Conservation (phyloP, 2,797 vertebrate species). For the Malacoraja senta region DNA sequence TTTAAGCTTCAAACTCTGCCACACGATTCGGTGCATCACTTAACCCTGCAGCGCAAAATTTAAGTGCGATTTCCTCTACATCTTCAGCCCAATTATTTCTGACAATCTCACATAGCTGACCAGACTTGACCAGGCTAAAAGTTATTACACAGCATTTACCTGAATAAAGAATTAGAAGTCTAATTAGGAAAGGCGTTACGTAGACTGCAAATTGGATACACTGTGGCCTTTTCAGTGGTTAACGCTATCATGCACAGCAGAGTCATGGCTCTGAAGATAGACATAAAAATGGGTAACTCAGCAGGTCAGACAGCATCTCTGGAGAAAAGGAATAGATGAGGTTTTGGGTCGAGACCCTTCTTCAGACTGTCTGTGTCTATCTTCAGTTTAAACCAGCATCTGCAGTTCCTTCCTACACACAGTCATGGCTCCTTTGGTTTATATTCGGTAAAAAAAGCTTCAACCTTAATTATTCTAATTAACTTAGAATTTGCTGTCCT, state of each 20-base stretch:
- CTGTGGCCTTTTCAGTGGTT: background rate
- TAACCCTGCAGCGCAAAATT: background rate
- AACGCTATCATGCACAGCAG: background rate
- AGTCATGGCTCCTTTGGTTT: no score
- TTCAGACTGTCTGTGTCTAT: no score
- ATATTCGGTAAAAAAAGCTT: no score
- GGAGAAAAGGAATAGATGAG: no score
- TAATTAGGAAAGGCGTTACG: background rate
- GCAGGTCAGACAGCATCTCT: no score
- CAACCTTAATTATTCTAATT: background rate
- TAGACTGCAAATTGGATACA: background rate
- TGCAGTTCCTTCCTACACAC: no score
- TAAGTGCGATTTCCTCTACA: background rate
- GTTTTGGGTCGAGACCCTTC: no score
- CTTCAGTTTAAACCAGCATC: no score
- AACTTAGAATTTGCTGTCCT: background rate
- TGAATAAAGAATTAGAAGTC: background rate
- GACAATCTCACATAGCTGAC: background rate
- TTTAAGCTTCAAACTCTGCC: background rate
- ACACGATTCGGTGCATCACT: background rate
- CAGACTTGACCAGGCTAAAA: background rate
- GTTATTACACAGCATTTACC: background rate
- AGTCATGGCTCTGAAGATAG: background rate
- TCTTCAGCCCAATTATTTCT: background rate
- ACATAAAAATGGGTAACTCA: no score